Evolutionary conservation across 2,113 vertebrate genomes (phyloP).

Genomic region (Eubucco bourcierii): DNA sequence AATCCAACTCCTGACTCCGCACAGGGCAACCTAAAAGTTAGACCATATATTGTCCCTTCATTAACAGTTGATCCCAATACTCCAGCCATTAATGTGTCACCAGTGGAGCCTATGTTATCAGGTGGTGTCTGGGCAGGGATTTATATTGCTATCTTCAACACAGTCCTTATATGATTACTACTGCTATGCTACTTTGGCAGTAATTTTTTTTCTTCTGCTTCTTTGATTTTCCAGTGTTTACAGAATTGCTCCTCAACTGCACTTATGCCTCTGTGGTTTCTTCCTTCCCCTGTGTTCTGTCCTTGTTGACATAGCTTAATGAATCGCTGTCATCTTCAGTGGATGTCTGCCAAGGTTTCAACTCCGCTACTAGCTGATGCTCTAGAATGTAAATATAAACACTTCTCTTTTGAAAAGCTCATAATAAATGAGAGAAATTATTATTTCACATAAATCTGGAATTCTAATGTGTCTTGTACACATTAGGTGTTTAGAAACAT

Average conservation of each 20-base stretch:
- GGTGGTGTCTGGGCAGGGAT: not conserved
- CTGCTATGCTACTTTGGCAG: not conserved
- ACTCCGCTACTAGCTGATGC: not conserved
- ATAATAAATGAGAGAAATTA: not conserved
- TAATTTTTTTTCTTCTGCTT: not conserved
- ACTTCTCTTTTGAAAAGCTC: not conserved
- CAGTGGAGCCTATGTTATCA: not conserved
- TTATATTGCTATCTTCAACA: not conserved
- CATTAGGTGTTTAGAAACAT: not conserved
- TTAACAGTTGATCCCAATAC: not conserved
- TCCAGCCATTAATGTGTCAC: not conserved
- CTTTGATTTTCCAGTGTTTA: not conserved
- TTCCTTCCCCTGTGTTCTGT: not conserved
- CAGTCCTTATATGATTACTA: not conserved
- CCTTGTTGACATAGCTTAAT: not conserved
- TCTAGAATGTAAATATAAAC: not conserved
- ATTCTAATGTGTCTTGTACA: not conserved
- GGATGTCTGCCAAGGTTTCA: not conserved
- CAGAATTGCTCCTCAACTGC: not conserved
- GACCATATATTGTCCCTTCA: not conserved
- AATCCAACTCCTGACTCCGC: not conserved
- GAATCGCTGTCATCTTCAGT: not conserved
- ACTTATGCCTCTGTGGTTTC: not conserved
- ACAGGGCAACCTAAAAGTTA: not conserved
- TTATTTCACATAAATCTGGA: not conserved